phyloP scores from a whole-genome alignment of 2,888 invertebrate genomes.

The Rhaphigaster nebulosa region DNA sequence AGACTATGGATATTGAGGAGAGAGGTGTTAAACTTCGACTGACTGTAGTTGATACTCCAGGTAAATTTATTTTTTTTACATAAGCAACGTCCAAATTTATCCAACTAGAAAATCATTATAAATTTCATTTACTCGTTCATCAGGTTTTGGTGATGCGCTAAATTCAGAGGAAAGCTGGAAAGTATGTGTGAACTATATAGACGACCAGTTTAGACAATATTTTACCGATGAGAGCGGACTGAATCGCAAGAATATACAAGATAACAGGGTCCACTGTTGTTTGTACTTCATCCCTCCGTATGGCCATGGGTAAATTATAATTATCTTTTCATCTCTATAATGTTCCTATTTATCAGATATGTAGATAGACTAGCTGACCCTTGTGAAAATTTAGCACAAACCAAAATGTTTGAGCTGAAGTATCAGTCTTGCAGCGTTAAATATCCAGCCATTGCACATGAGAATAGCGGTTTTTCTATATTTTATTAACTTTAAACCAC shows the following conservation, averaged over 20 bases:
- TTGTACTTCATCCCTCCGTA: slow-evolving; percentile 96
- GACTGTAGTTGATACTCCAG: slow-evolving; percentile 96
- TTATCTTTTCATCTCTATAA: not conserved
- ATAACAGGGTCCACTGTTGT: slow-evolving; percentile 96
- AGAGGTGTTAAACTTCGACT: slow-evolving; percentile 90
- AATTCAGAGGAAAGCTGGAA: slow-evolving; percentile 96
- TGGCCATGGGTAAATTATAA: slow-evolving; percentile 84
- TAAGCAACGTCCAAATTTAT: not conserved
- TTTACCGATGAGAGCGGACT: slow-evolving; percentile 94
- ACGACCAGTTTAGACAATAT: slow-evolving; percentile 84
- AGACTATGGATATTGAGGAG: slow-evolving; percentile 95
- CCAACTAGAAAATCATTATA: not conserved
- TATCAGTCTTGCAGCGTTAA: no score
- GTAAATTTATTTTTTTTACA: slow-evolving; percentile 66
- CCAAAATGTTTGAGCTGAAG: no score
- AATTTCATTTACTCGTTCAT: not conserved
- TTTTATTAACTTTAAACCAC: no score
- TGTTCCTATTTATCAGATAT: no score
- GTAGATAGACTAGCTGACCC: no score
- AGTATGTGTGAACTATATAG: slow-evolving; percentile 91
- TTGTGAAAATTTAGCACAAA: no score
- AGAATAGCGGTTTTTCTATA: no score
- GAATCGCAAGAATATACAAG: slow-evolving; percentile 93
- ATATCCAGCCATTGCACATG: no score
- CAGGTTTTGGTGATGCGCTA: slow-evolving; percentile 92